phyloP scores from a whole-genome alignment of 2,797 vertebrate genomes.

The Acipenser ruthenus region DNA sequence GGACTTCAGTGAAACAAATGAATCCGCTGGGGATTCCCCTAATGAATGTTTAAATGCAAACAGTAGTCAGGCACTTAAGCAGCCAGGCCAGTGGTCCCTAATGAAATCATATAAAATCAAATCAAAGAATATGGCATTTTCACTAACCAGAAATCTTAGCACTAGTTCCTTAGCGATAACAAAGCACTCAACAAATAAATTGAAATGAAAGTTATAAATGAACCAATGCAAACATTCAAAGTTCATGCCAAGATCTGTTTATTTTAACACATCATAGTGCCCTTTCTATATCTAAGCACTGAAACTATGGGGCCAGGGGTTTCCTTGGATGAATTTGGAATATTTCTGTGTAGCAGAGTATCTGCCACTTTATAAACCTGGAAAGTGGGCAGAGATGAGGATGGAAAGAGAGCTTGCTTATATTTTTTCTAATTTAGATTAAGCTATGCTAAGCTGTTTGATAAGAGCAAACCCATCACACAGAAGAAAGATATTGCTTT shows the following conservation, averaged over 20 bases:
- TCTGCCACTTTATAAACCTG: too few species aligned
- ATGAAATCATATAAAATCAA: slow-evolving; percentile 90
- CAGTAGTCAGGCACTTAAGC: slow-evolving; percentile 76
- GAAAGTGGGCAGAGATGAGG: too few species aligned
- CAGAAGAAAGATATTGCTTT: too few species aligned
- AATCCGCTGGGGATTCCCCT: slow-evolving; percentile 84
- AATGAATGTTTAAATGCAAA: slow-evolving; percentile 94
- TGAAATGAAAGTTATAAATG: slow-evolving; percentile 60
- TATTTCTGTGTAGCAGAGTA: too few species aligned
- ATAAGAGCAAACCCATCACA: too few species aligned
- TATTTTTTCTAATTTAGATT: too few species aligned
- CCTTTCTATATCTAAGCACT: too few species aligned
- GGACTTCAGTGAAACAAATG: slow-evolving; percentile 87
- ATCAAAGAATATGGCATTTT: slow-evolving; percentile 83
- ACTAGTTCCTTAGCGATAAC: slow-evolving; percentile 57
- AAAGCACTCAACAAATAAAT: slow-evolving; percentile 57
- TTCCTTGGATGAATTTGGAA: too few species aligned
- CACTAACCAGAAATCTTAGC: slow-evolving; percentile 79
- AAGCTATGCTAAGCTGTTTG: too few species aligned
- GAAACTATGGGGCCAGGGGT: too few species aligned
- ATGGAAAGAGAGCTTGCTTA: too few species aligned
- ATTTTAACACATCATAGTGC: too few species aligned
- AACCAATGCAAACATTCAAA: slow-evolving; percentile 39
- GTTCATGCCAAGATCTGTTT: slow-evolving; percentile 51
- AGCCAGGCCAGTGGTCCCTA: slow-evolving; percentile 63